Percentiles rank a stretch among this genome's conserved stretches.
Conservation (phyloP, 2,888 invertebrate genomes). For the Gandaritis pyraliata region DNA sequence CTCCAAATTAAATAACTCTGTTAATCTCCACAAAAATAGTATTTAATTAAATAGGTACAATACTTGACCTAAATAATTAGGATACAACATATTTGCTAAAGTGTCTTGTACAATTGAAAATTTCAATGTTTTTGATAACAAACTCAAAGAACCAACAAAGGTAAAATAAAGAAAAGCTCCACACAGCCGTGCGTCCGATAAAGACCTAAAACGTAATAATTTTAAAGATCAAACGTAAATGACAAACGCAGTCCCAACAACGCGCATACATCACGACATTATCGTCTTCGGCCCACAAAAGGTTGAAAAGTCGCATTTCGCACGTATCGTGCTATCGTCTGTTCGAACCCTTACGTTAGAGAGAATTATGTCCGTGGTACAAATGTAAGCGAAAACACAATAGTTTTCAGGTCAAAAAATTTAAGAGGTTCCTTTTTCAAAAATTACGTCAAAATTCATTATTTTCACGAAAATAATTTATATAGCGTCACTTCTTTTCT, state of each 20-base stretch:
- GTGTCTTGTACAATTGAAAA: not conserved
- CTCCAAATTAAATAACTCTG: too few relatives aligned
- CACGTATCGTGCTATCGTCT: constrained; percentile 78
- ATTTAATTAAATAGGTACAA: too few relatives aligned
- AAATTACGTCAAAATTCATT: too few relatives aligned
- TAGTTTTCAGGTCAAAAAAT: not conserved
- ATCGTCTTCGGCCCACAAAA: constrained; percentile 78
- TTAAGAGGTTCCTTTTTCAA: too few relatives aligned
- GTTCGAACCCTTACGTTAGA: constrained; percentile 76
- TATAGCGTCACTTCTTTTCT: too few relatives aligned
- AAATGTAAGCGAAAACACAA: constrained; percentile 36
- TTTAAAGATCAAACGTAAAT: constrained; percentile 58
- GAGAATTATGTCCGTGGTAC: constrained; percentile 57
- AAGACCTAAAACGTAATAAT: constrained; percentile 39
- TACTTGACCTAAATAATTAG: not conserved
- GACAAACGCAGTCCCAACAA: constrained; percentile 74
- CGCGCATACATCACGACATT: constrained; percentile 78
- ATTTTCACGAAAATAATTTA: too few relatives aligned
- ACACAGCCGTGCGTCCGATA: constrained; percentile 34
- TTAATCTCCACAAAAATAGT: too few relatives aligned
- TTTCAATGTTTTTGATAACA: not conserved
- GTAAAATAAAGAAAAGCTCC: constrained; percentile 18
- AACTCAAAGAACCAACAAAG: constrained; percentile 5
- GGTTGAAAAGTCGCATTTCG: constrained; percentile 80
- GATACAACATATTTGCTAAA: not conserved